Evolutionary conservation across 2,888 invertebrate genomes (phyloP).

Genomic region (Linhomoeus sp.): DNA sequence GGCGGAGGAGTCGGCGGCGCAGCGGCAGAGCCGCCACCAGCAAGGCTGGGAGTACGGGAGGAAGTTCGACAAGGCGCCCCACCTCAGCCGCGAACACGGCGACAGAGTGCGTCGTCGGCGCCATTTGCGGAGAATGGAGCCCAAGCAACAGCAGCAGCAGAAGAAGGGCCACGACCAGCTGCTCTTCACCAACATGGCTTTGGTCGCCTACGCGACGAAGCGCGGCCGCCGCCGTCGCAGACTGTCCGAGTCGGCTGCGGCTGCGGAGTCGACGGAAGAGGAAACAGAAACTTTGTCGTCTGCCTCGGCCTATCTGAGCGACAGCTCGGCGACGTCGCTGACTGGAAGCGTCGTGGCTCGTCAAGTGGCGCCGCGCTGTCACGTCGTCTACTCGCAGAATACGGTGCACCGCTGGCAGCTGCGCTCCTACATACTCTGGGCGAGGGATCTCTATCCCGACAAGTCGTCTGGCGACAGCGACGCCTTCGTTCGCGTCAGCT

Average conservation of each 20-base stretch:
- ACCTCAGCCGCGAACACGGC: slow-evolving; percentile 7
- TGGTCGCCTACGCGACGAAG: too few species aligned
- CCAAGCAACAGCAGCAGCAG: too few species aligned
- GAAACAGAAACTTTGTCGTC: not conserved
- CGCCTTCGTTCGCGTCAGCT: slow-evolving; percentile 17
- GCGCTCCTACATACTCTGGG: slow-evolving; percentile 3
- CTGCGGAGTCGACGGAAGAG: not conserved
- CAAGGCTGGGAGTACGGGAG: slow-evolving; percentile 9
- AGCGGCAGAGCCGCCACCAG: too few species aligned
- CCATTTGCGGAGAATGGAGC: slow-evolving; percentile 7
- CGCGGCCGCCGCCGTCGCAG: too few species aligned
- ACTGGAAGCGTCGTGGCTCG: too few species aligned
- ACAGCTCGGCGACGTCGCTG: not conserved
- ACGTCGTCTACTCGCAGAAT: not conserved
- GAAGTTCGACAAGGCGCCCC: slow-evolving; percentile 11
- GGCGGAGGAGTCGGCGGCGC: too few species aligned
- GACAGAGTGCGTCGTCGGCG: slow-evolving; percentile 12
- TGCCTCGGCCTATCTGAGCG: too few species aligned
- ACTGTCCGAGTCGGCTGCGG: not conserved
- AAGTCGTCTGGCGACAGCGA: not conserved
- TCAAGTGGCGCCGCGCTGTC: not conserved
- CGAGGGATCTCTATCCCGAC: not conserved
- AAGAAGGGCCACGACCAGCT: too few species aligned
- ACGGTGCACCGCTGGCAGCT: slow-evolving; percentile 1
- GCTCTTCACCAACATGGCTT: too few species aligned